These are phyloP conservation scores for Salpingus planirostris DNA, from an alignment of 2,888 invertebrate genomes.

Conservation along the genomic window DNA sequence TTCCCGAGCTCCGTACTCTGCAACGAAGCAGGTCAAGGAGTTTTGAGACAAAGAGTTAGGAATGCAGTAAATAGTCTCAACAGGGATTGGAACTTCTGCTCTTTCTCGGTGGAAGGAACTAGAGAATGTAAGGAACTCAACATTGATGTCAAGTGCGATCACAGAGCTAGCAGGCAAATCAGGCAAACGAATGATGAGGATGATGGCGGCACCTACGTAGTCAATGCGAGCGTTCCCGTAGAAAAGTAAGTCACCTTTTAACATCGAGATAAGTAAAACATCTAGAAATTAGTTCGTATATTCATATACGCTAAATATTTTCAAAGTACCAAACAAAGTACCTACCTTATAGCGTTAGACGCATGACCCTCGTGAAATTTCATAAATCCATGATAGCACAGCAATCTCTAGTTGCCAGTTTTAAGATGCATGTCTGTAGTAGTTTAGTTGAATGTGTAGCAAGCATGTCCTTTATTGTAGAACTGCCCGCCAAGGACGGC, in stretches of 20 bases:
- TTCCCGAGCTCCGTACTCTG: constrained; percentile 96
- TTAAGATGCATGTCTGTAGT: constrained; percentile 7
- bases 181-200: constrained; percentile 55
- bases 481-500: constrained; percentile 72
- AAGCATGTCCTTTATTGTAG: constrained; percentile 48
- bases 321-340: too few relatives aligned
- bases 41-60: constrained; percentile 79
- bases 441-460: constrained; percentile 33
- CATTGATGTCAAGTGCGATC: constrained; percentile 87
- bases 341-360: too few relatives aligned
- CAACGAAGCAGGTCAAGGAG: constrained; percentile 90
- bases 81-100: constrained; percentile 95
- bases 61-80: constrained; percentile 85
- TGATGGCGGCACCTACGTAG: constrained; percentile 71
- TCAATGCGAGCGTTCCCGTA: constrained; percentile 74
- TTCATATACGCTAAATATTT: constrained; percentile 2
- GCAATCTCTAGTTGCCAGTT: background rate
- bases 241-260: constrained; percentile 59
- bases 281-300: background rate
- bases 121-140: constrained; percentile 84
- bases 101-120: constrained; percentile 78
- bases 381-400: background rate
- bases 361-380: too few relatives aligned
- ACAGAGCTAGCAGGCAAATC: constrained; percentile 56
- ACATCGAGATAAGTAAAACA: background rate